Percentiles rank a stretch among this genome's conserved stretches.
Conservation (phyloP, 2,888 invertebrate species). For the Pinctada fucata region DNA sequence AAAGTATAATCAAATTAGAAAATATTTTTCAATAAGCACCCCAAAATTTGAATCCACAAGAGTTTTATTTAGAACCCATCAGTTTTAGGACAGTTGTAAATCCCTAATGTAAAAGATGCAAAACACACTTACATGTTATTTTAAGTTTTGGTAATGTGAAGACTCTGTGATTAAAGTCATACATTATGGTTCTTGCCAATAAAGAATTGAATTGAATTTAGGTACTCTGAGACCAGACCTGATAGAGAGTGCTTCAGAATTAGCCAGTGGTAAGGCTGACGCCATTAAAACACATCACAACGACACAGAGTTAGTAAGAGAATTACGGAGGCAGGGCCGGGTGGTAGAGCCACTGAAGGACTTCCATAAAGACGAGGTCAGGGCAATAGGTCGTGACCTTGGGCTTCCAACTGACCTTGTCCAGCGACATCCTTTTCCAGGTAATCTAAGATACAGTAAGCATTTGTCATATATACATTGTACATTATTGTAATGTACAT, state of each 20-base stretch:
- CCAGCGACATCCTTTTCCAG: slow-evolving; percentile 98
- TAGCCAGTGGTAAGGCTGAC: slow-evolving; percentile 91
- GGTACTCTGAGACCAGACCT: slow-evolving; percentile 97
- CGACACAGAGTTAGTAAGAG: slow-evolving; percentile 95
- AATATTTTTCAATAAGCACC: no score
- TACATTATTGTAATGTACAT: no score
- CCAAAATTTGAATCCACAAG: no score
- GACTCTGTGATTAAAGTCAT: no score
- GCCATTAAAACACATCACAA: slow-evolving; percentile 99
- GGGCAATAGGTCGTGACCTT: slow-evolving; percentile 91
- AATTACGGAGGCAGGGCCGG: slow-evolving; percentile 84
- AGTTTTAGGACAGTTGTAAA: no score
- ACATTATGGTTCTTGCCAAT: no score
- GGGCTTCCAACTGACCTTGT: slow-evolving; percentile 92
- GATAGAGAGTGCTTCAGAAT: slow-evolving; percentile 95
- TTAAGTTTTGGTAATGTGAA: no score
- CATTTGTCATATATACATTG: no score
- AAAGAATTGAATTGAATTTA: slow-evolving; percentile 40
- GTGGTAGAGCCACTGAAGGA: slow-evolving; percentile 99
- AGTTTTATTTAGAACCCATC: no score
- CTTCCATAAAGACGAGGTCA: slow-evolving; percentile 99
- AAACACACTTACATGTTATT: neutral
- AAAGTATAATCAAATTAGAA: no score
- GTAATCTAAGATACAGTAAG: slow-evolving; percentile 54
- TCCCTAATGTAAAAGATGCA: neutral